Percentiles rank a stretch among this genome's conserved stretches.
Conservation (phyloP, 2,888 invertebrate genomes). For the Eutolmus rufibarbis region DNA sequence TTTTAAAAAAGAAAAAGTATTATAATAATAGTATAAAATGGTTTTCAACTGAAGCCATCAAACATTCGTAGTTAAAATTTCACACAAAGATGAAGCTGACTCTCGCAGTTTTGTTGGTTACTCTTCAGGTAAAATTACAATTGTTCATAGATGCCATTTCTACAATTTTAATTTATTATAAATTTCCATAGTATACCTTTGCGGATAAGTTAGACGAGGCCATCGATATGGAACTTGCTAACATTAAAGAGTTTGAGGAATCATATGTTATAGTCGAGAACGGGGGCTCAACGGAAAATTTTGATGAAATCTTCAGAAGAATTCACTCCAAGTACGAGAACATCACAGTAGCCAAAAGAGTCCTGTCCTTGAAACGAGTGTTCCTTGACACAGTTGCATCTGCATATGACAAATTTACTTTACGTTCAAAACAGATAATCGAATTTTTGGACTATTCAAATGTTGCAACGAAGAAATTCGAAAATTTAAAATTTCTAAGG, state of each 20-base stretch:
- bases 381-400: background rate
- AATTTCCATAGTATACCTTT: background rate
- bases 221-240: background rate
- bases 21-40: too few species aligned
- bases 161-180: background rate
- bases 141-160: background rate
- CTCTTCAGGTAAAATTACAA: background rate
- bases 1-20: too few species aligned
- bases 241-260: background rate
- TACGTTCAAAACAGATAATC: background rate
- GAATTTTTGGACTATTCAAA: background rate
- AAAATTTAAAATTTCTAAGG: background rate
- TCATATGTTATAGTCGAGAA: fast-evolving
- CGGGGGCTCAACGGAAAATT: background rate
- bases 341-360: background rate
- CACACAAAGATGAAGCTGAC: background rate
- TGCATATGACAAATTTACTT: background rate
- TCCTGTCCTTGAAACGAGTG: background rate
- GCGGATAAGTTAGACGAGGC: background rate
- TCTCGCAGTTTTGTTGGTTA: background rate
- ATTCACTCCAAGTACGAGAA: background rate
- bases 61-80: too few species aligned
- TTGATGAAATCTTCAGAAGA: background rate
- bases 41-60: too few species aligned
- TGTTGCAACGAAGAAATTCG: background rate